Conservation (phyloP, 2,113 vertebrate species). For the Pygoscelis adeliae region DNA sequence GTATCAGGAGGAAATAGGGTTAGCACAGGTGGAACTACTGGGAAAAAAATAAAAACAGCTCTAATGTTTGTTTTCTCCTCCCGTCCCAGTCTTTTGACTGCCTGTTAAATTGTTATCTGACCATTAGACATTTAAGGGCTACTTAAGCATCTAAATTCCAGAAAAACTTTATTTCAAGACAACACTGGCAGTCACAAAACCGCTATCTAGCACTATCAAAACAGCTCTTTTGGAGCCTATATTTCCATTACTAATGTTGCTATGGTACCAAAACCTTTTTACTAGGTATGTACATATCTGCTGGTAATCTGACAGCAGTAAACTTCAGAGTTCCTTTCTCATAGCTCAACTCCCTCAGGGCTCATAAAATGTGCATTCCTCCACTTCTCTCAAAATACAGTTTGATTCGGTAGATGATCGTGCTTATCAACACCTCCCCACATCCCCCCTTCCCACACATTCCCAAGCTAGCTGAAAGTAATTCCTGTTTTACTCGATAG, state of each 20-base stretch:
- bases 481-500: neutral
- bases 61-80: neutral
- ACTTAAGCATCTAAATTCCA: neutral
- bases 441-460: neutral
- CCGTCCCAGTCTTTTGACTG: neutral
- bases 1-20: neutral
- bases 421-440: neutral
- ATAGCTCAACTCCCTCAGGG: slow-evolving; percentile 16
- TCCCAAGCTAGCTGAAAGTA: neutral
- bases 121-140: neutral
- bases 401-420: neutral
- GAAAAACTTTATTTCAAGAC: neutral
- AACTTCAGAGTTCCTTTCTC: slow-evolving; percentile 1
- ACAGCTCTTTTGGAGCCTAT: neutral
- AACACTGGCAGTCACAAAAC: neutral
- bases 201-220: neutral
- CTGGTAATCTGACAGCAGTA: neutral
- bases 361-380: slow-evolving; percentile 33
- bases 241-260: neutral
- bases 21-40: neutral
- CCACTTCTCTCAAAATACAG: neutral
- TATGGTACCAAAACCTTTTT: neutral
- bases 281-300: neutral
- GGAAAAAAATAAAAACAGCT: neutral
- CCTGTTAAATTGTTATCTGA: neutral